A percentile compares a stretch with the other conserved stretches of the same genome.
Evolutionary conservation across 1,140 invertebrate genomes (phyloP).

Genomic region (Apis florea): DNA sequence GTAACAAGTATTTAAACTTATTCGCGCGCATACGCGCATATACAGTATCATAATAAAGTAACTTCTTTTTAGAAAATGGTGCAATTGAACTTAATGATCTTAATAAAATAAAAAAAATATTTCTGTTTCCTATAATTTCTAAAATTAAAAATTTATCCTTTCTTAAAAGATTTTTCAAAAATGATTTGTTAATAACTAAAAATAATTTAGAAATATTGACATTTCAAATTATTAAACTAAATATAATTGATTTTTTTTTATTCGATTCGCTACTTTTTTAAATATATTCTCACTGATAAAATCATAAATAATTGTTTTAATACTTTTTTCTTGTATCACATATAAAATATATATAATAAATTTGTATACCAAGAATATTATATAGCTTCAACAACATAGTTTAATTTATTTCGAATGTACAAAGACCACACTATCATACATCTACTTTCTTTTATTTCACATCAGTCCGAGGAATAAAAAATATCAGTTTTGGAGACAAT

Average conservation of each 20-base stretch:
- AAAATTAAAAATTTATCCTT: neutral
- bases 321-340: slow-evolving; percentile 18
- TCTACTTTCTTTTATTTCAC: slow-evolving; percentile 49
- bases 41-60: slow-evolving; percentile 17
- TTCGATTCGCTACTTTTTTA: slow-evolving; percentile 18
- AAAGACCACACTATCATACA: slow-evolving; percentile 60
- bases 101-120: neutral
- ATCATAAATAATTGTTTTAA: slow-evolving; percentile 29
- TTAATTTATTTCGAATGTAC: slow-evolving; percentile 62
- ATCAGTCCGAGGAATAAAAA: slow-evolving; percentile 51
- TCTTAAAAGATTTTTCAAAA: neutral
- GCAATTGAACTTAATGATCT: neutral
- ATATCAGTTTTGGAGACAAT: slow-evolving; percentile 46
- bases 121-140: neutral
- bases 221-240: neutral
- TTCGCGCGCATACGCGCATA: neutral
- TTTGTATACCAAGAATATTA: slow-evolving; percentile 41
- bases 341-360: slow-evolving; percentile 39
- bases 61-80: neutral
- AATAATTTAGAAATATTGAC: neutral
- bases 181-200: neutral
- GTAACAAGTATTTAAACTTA: neutral
- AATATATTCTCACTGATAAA: slow-evolving; percentile 12
- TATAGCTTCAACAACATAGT: slow-evolving; percentile 58
- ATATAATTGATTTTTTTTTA: neutral